Base-by-base conservation (phyloP, 2,888 invertebrate species). In the Terebella lapidaria region DNA sequence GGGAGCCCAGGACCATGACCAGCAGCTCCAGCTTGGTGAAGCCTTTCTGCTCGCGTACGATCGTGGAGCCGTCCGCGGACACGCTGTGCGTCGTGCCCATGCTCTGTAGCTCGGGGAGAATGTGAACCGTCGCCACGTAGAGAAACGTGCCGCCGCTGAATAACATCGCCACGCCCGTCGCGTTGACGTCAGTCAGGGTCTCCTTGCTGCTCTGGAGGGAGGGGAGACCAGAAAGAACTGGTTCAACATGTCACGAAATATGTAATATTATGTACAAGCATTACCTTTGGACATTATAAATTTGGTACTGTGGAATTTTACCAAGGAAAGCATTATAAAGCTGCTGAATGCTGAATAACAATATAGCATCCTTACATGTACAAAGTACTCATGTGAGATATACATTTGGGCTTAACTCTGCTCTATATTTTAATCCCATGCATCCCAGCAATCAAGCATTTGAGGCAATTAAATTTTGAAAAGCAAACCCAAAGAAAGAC, bases 91-190 rank as follows among this genome's bases (percentile, higher is more conserved):
- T 67, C 47, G 72, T 70, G 46, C 71, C 69, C 61, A 63, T 61
- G 42, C 69, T 72, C 15, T 81, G 78, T 49, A 99, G 83, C 80
- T 99, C 99, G 0, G 99, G 97, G 54, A 99, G 80, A 0, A 99
- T 96, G 80, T 99, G 99, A 0, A 99, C 96, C 0, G 97, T 97
- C 0, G 99, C 94, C 1, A 99, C 99, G 79, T 97, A 99, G 0
- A 99, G 84, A 83, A 99, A 99, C 18, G 99, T 99, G 0, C 99
- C 99, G 0, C 96, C 99, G 49, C 96, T 96, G 82, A 99, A 99
- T 35, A 99, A 82, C 95, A 99, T 95, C 0, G 97, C 94, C 61
- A 97, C 88, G 81, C 92, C 97, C 27, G 97, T 97, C 1, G 92
- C 94, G 76, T 94, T 94, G 54, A 92, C 86, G 5, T 90, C 89